A percentile compares a stretch with the other conserved stretches of the same genome.
Conservation (phyloP, 1,140 invertebrate genomes). For the Cotesia vestalis region DNA sequence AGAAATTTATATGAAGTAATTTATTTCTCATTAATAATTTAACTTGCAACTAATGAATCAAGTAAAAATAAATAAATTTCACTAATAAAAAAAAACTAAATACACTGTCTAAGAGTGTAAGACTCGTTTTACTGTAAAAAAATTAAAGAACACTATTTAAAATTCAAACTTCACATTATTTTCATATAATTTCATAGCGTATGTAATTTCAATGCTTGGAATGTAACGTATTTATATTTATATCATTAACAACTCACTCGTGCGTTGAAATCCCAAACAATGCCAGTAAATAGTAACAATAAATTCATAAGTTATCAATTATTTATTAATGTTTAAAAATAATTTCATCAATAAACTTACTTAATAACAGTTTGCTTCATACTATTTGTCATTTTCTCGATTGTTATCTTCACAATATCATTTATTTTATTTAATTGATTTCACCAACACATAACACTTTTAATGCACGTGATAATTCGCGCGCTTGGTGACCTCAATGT, state of each 20-base stretch:
- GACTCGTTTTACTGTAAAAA: too few relatives aligned
- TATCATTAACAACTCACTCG: not conserved
- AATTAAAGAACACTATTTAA: too few relatives aligned
- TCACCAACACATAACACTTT: constrained; percentile 48
- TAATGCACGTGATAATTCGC: constrained; percentile 10
- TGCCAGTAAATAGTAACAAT: too few relatives aligned
- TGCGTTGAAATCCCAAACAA: constrained; percentile 10
- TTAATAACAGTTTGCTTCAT: constrained; percentile 65
- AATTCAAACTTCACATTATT: not conserved
- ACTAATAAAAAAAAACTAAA: too few relatives aligned
- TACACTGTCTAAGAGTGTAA: too few relatives aligned
- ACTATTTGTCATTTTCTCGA: constrained; percentile 58
- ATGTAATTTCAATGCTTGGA: constrained; percentile 32
- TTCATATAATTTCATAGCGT: not conserved
- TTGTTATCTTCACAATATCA: constrained; percentile 15
- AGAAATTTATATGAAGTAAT: too few relatives aligned
- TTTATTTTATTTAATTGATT: not conserved
- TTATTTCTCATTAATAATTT: too few relatives aligned
- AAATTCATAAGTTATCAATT: constrained; percentile 2
- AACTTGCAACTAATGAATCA: not conserved
- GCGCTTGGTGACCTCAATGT: not conserved
- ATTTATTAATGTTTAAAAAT: too few relatives aligned
- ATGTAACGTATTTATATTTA: not conserved
- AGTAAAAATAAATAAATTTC: too few relatives aligned
- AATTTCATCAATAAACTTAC: constrained; percentile 50